Percentiles rank a stretch among this genome's conserved stretches.
These are phyloP conservation scores for Acanthurus leucopareius DNA, from an alignment of 2,797 vertebrate genomes.

Conservation along the genomic window DNA sequence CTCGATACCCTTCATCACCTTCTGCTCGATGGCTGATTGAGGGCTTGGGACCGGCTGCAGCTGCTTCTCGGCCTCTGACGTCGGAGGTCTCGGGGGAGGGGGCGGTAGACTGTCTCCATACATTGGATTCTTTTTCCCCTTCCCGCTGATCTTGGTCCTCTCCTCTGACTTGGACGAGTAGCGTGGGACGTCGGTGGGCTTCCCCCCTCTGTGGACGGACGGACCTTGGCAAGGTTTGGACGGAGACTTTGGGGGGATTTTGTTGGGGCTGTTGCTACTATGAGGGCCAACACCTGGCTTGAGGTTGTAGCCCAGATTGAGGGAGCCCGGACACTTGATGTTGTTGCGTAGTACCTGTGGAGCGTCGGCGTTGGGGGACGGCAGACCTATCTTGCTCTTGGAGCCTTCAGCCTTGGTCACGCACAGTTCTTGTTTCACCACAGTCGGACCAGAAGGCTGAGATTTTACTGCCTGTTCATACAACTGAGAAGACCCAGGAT, in stretches of 20 bases:
- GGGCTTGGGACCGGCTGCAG: constrained; percentile 68
- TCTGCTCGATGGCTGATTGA: constrained; percentile 95
- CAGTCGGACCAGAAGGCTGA: constrained; percentile 78
- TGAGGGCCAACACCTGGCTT: constrained; percentile 85
- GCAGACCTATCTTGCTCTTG: constrained; percentile 86
- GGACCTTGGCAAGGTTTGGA: constrained; percentile 86
- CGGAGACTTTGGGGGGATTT: constrained; percentile 91
- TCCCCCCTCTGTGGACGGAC: constrained; percentile 75
- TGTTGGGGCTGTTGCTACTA: constrained; percentile 89
- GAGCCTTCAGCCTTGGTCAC: constrained; percentile 85
- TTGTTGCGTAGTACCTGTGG: constrained; percentile 86
- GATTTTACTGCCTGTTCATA: constrained; percentile 82
- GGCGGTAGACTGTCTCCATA: constrained; percentile 83
- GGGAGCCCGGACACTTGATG: constrained; percentile 86
- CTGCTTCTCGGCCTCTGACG: constrained; percentile 73
- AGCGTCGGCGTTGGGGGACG: constrained; percentile 83
- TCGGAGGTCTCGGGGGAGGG: constrained; percentile 75
- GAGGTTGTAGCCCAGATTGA: constrained; percentile 83
- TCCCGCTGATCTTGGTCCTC: constrained; percentile 83
- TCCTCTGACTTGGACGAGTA: constrained; percentile 87
- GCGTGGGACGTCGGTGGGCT: constrained; percentile 76
- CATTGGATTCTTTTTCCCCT: constrained; percentile 84
- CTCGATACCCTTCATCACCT: constrained; percentile 98
- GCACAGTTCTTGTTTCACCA: constrained; percentile 83
- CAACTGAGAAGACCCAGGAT: constrained; percentile 82